A percentile compares a stretch with the other conserved stretches of the same genome.
These are phyloP conservation scores for Microchrysa polita DNA, from an alignment of 2,888 invertebrate species.

Conservation along the genomic window DNA sequence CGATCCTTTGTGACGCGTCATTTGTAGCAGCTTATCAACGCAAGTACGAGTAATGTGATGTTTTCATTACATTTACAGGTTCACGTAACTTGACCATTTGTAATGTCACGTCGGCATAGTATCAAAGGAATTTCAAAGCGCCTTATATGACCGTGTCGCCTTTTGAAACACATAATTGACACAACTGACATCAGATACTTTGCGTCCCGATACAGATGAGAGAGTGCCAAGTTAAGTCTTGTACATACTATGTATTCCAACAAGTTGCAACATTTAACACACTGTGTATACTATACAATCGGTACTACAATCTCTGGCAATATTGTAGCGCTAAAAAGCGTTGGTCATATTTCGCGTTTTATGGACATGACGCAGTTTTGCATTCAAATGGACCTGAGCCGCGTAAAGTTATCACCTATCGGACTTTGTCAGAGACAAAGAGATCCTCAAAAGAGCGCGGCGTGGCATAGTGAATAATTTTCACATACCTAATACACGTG, in stretches of 20 bases:
- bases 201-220: constrained; percentile 18
- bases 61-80: constrained; percentile 22
- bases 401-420: constrained; percentile 39
- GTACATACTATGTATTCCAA: constrained; percentile 26
- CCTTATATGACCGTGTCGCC: constrained; percentile 35
- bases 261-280: constrained; percentile 23
- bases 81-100: background rate
- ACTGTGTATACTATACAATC: too few species aligned
- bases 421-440: constrained; percentile 39
- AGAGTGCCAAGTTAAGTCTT: constrained; percentile 33
- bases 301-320: constrained; percentile 22
- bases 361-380: constrained; percentile 37
- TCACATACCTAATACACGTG: too few species aligned
- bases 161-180: constrained; percentile 40
- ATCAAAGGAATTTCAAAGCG: constrained; percentile 29
- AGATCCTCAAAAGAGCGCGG: constrained; percentile 38
- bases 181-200: constrained; percentile 39
- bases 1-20: background rate
- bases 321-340: constrained; percentile 17
- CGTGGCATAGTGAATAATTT: constrained; percentile 37
- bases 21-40: constrained; percentile 22
- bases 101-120: constrained; percentile 24
- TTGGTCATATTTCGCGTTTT: constrained; percentile 24
- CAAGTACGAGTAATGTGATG: constrained; percentile 12
- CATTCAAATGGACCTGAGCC: constrained; percentile 33